Conservation (phyloP, 2,888 invertebrate species). For the Scotopteryx bipunctaria region DNA sequence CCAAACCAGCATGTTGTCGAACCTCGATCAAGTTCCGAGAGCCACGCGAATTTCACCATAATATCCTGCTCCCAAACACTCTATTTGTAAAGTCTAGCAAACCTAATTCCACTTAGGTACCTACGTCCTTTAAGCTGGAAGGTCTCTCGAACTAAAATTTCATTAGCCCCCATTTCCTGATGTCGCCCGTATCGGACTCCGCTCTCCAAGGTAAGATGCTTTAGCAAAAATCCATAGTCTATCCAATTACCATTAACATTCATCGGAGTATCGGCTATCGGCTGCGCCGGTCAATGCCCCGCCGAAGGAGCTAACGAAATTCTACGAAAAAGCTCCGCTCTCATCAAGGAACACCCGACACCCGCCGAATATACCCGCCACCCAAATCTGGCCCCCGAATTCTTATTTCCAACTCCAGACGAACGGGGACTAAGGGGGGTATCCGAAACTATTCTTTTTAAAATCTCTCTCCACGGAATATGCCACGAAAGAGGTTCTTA, state of each 20-base stretch:
- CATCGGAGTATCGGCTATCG: constrained; percentile 77
- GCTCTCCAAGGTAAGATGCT: constrained; percentile 18
- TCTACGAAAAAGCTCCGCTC: constrained; percentile 79
- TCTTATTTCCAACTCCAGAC: constrained; percentile 83
- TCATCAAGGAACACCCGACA: constrained; percentile 77
- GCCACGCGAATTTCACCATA: constrained; percentile 14
- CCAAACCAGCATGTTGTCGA: constrained; percentile 14
- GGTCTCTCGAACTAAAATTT: constrained; percentile 48
- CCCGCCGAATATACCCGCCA: constrained; percentile 74
- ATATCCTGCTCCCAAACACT: constrained; percentile 21
- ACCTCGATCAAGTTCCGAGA: constrained; percentile 15
- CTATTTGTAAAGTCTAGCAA: constrained; percentile 19
- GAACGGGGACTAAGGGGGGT: constrained; percentile 60
- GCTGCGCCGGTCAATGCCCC: constrained; percentile 72
- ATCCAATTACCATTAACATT: constrained; percentile 77
- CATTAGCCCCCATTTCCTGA: constrained; percentile 51
- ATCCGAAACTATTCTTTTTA: constrained; percentile 83
- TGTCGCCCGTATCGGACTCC: constrained; percentile 21
- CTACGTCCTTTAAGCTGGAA: constrained; percentile 34
- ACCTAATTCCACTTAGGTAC: constrained; percentile 31
- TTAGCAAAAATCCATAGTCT: constrained; percentile 29
- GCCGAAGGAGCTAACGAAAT: constrained; percentile 74
- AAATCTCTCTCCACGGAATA: constrained; percentile 83
- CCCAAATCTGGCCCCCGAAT: constrained; percentile 79
- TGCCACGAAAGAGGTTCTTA: constrained; percentile 82